Conservation (phyloP, 92 coral and sea anemone species). For the Zoanthus sansibaricus region DNA sequence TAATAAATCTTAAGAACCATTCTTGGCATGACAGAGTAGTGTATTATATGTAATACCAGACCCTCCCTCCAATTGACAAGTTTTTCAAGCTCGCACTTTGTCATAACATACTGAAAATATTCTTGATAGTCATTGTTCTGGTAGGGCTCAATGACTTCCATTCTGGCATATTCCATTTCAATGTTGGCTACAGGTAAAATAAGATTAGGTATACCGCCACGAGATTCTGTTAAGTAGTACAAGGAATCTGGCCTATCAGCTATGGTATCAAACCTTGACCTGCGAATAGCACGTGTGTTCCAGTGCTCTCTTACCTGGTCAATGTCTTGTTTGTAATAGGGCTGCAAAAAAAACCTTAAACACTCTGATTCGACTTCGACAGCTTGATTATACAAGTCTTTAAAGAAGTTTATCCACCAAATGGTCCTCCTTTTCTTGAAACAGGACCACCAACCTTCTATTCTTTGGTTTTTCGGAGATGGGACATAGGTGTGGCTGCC, state of each 20-base stretch:
- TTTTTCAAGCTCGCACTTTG: constrained; percentile 51
- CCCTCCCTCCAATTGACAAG: constrained; percentile 62
- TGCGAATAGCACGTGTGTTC: constrained; percentile 29
- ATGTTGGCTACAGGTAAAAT: constrained; percentile 55
- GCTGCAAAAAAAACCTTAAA: constrained; percentile 27
- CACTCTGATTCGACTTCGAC: constrained; percentile 27
- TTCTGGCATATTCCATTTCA: constrained; percentile 65
- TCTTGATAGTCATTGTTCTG: constrained; percentile 63
- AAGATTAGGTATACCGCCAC: constrained; percentile 45
- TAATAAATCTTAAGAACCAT: constrained; percentile 51
- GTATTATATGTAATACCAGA: constrained; percentile 36
- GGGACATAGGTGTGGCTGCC: constrained; percentile 32
- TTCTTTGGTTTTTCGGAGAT: constrained; percentile 26
- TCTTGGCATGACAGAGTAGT: constrained; percentile 43
- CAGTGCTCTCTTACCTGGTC: constrained; percentile 39
- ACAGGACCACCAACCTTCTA: constrained; percentile 27
- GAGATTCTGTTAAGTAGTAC: constrained; percentile 34
- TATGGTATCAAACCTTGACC: constrained; percentile 31
- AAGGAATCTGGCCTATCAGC: constrained; percentile 40
- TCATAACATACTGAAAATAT: constrained; percentile 69
- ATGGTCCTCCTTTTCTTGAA: constrained; percentile 28
- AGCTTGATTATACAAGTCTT: constrained; percentile 24
- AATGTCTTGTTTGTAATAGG: constrained; percentile 28
- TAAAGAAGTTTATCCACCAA: constrained; percentile 22
- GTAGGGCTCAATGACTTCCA: constrained; percentile 58